phyloP scores from a whole-genome alignment of 23 tunicate species.

The Trididemnum nubilum region DNA sequence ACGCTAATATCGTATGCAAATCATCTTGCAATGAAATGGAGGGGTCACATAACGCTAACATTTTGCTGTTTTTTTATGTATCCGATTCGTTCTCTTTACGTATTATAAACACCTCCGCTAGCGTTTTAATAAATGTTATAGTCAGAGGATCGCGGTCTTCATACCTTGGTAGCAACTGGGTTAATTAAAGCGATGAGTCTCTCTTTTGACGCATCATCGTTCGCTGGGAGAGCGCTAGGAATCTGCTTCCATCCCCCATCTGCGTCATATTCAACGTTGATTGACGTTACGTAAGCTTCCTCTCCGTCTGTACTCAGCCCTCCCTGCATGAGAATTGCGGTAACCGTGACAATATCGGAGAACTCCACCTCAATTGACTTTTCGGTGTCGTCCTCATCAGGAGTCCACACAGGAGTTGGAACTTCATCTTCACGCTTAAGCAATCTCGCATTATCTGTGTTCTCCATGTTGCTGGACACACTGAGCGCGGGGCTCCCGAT shows the following conservation, averaged over 20 bases:
- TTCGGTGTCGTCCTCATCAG: slow-evolving; percentile 45
- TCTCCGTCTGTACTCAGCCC: slow-evolving; percentile 31
- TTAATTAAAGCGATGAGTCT: slow-evolving; percentile 1
- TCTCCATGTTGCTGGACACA: slow-evolving; percentile 51
- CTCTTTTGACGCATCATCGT: slow-evolving; percentile 33
- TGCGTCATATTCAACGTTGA: slow-evolving; percentile 29
- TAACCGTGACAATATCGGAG: slow-evolving; percentile 42
- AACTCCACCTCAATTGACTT: slow-evolving; percentile 47
- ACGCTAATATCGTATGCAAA: too few relatives aligned
- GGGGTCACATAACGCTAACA: too few relatives aligned
- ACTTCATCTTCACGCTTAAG: background rate
- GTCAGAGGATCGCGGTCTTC: too few relatives aligned
- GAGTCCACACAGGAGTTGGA: slow-evolving; percentile 45
- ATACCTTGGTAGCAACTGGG: slow-evolving; percentile 1
- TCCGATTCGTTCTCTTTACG: too few relatives aligned
- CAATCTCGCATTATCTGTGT: slow-evolving; percentile 31
- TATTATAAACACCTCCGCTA: too few relatives aligned
- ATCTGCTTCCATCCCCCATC: slow-evolving; percentile 27
- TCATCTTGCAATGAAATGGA: too few relatives aligned
- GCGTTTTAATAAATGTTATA: too few relatives aligned
- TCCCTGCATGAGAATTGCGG: slow-evolving; percentile 24
- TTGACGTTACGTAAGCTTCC: slow-evolving; percentile 40
- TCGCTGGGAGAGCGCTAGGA: slow-evolving; percentile 18
- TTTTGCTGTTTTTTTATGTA: too few relatives aligned
- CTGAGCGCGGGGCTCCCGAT: slow-evolving; percentile 31